Conservation (phyloP, 2,888 invertebrate species). For the Phyllotreta cruciferae region DNA sequence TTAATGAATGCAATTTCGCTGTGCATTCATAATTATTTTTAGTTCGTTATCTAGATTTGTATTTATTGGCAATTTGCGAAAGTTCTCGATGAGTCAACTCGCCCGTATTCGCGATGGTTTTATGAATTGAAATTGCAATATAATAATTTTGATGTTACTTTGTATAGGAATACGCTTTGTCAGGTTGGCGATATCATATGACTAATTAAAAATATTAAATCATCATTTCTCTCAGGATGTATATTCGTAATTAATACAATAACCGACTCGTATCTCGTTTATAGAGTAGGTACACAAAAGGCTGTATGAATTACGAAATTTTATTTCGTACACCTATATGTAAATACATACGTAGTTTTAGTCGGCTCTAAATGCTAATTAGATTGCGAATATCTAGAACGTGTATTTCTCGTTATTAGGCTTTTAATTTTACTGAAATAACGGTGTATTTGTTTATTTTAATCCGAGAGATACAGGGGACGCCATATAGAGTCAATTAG, state of each 20-base stretch:
- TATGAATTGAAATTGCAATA: background rate
- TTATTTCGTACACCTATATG: too few relatives aligned
- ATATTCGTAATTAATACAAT: background rate
- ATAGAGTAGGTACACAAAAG: background rate
- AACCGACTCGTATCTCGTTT: background rate
- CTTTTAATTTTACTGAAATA: too few relatives aligned
- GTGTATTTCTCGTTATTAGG: too few relatives aligned
- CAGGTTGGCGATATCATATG: slow-evolving; percentile 19
- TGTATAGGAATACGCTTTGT: slow-evolving; percentile 16
- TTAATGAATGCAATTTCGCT: background rate
- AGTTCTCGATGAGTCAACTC: too few relatives aligned
- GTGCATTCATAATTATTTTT: slow-evolving; percentile 5
- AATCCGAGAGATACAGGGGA: too few relatives aligned
- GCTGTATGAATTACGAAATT: too few relatives aligned
- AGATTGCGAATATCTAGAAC: too few relatives aligned
- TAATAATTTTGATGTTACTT: too few relatives aligned
- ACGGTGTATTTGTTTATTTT: too few relatives aligned
- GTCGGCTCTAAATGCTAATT: too few relatives aligned
- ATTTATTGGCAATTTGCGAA: background rate
- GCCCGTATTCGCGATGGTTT: slow-evolving; percentile 6
- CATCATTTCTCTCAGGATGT: slow-evolving; percentile 5
- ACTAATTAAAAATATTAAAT: slow-evolving; percentile 23
- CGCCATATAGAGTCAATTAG: too few relatives aligned
- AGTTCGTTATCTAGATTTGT: slow-evolving; percentile 6
- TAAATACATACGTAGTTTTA: too few relatives aligned